Evolutionary conservation across 2,888 invertebrate species (phyloP).

Genomic region (Drosophila colorata): DNA sequence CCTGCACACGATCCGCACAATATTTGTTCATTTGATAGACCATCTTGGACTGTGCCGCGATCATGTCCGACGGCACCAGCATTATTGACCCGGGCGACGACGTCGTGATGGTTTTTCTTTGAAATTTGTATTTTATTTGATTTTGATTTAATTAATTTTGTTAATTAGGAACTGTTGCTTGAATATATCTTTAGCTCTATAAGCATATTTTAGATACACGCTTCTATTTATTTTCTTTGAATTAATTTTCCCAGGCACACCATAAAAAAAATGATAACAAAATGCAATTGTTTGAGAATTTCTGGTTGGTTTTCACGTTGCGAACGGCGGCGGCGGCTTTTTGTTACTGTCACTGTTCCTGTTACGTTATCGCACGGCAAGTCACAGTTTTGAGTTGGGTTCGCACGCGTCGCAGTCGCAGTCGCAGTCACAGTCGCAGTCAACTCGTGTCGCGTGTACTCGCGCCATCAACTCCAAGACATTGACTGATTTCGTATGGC

Average conservation of each 20-base stretch:
- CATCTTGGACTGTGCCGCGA: constrained; percentile 97
- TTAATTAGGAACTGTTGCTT: constrained; percentile 10
- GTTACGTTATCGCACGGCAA: constrained; percentile 44
- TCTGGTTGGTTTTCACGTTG: constrained; percentile 1
- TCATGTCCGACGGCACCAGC: constrained; percentile 97
- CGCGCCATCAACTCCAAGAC: constrained; percentile 83
- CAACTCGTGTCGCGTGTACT: constrained; percentile 78
- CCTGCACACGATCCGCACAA: constrained; percentile 95
- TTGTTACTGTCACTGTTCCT: constrained; percentile 3
- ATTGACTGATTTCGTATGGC: constrained; percentile 82
- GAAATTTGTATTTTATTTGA: constrained; percentile 2
- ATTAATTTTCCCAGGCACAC: constrained; percentile 15
- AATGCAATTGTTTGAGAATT: constrained; percentile 36
- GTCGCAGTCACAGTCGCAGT: constrained; percentile 57
- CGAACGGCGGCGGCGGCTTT: constrained; percentile 27
- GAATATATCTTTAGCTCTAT: constrained; percentile 1
- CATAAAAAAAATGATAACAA: constrained; percentile 43
- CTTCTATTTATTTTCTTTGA: constrained; percentile 8
- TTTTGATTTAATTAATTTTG: background rate
- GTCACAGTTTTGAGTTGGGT: constrained; percentile 35
- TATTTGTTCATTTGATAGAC: constrained; percentile 98
- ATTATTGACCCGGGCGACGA: constrained; percentile 86
- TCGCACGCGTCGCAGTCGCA: constrained; percentile 42
- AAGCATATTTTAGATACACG: constrained; percentile 29
- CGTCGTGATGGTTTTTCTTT: constrained; percentile 37